Base-by-base conservation (phyloP, 2,113 vertebrate species). In the Crotophaga sulcirostris region DNA sequence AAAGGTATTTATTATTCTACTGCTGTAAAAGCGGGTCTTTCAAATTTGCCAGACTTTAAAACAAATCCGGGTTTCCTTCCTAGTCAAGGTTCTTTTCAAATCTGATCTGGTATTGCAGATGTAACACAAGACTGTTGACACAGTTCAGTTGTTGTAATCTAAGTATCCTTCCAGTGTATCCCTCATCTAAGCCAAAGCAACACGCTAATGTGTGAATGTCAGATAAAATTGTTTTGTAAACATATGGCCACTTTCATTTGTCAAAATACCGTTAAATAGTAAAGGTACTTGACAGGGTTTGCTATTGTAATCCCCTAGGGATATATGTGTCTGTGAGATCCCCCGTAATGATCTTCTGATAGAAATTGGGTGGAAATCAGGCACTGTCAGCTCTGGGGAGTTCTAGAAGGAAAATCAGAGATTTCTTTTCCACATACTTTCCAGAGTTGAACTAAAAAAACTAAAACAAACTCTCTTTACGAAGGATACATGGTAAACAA, bases 31-130 rank as follows among this genome's bases (percentile, higher is more conserved):
- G 38, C 21, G 4, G 44, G 38, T 26, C 25, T 90, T 95, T 74
- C 51, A 83, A 13, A 86, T 74, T 88, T 90, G 34, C 67, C 82
- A 90, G 63, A 49, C 72, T 93, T 94, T 31, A 51, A 90, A 96
- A 77, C 68, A 90, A 93, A 94, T 88, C 79, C 5, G 8, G 21
- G 55, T 21, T 73, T 80, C 82, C 55, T 88, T 84, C 72, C 85
- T 77, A 34, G 34, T 34, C 85, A 63, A 31, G 47, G 29, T 78
- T 72, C 85, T 88, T 85, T 86, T 88, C 90, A 60, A 67, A 44
- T 33, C 79, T 44, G 56, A 52, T 81, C 84, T 10, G 6, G 25
- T 14, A 5, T 3, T 52, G 85, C 51, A 80, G 55, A 34, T 74
- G 79, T 76, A 93, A 47, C 87, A 52, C 78, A 77, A 95, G 80